Evolutionary conservation across 2,797 vertebrate genomes (phyloP), one percentile per base, ranked within the genome.

Genomic region (Spea hammondii): DNA sequence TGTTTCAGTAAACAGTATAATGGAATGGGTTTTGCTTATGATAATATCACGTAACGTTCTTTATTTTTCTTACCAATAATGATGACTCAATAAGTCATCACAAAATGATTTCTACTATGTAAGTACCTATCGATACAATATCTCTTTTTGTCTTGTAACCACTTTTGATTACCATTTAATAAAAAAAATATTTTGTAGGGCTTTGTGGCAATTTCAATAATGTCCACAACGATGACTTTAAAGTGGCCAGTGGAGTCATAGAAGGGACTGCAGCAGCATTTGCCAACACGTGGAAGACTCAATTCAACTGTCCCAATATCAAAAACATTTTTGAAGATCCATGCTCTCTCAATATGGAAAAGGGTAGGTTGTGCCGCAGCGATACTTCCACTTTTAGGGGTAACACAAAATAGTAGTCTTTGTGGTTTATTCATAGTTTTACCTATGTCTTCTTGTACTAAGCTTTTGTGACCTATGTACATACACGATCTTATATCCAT

Each of bases 201-300:
- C 89, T 97, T 72, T 97, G 95, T 84, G 95, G 95, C 4, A 95
- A 96, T 88, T 97, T 93, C 83, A 95, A 97, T 78, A 89, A 93
- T 7, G 77, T 91, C n/a, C 90, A 93, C 77, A 83, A 48, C 8
- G 93, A 97, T 59, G 95, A 97, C 82, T 95, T 95, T 83, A 91
- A 67, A 85, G 87, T 88, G 54, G 76, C 8, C 49, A 89, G 78
- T 17, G 93, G 94, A 79, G 78, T 95, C 73, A 88, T 84, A 65
- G 95, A 96, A 84, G 90, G 92, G 65, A 95, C 92, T 6, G 89
- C 90, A 72, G 86, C 80, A 65, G 83, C 88, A 59, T 97, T 95
- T 86, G 93, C 87, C 70, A 94, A 95, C 86, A 91, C 90, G 0
- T 96, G 93, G 94, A 95, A 92, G 82, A 84, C 80, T 50, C 87